phyloP scores from a whole-genome alignment of 2,888 invertebrate species.

The Himalopsyche kuldschensis region DNA sequence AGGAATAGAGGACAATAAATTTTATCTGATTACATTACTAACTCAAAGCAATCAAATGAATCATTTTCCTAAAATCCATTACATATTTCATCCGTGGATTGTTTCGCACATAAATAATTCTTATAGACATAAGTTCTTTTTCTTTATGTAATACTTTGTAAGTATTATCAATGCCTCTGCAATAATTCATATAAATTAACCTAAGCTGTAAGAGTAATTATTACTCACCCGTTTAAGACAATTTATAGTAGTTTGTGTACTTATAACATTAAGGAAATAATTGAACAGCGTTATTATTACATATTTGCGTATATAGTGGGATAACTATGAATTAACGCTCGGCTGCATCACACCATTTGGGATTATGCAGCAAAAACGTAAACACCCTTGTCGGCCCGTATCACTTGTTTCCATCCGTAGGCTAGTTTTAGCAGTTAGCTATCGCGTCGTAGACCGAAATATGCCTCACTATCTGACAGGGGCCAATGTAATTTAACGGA shows the following conservation, averaged over 20 bases:
- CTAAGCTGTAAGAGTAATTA: too few relatives aligned
- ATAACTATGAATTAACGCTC: background rate
- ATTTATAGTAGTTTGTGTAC: background rate
- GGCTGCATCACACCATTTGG: background rate
- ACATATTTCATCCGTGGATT: too few relatives aligned
- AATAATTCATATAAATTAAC: background rate
- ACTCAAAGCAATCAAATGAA: too few relatives aligned
- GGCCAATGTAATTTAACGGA: background rate
- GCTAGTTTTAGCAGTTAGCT: background rate
- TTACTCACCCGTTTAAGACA: background rate
- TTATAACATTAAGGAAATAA: background rate
- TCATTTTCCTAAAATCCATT: too few relatives aligned
- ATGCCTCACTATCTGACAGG: background rate
- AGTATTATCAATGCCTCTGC: background rate
- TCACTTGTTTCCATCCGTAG: conserved; percentile 2
- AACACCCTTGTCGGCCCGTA: conserved; percentile 24
- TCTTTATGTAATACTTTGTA: background rate
- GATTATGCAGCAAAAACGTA: conserved; percentile 8
- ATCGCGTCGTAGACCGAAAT: background rate
- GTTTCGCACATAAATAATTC: background rate
- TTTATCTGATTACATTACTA: too few relatives aligned
- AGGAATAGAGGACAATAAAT: too few relatives aligned
- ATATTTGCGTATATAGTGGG: background rate
- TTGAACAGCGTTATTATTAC: background rate
- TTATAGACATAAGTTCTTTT: background rate